Evolutionary conservation across 2,113 vertebrate genomes (phyloP).

Genomic region (Recurvirostra avosetta): DNA sequence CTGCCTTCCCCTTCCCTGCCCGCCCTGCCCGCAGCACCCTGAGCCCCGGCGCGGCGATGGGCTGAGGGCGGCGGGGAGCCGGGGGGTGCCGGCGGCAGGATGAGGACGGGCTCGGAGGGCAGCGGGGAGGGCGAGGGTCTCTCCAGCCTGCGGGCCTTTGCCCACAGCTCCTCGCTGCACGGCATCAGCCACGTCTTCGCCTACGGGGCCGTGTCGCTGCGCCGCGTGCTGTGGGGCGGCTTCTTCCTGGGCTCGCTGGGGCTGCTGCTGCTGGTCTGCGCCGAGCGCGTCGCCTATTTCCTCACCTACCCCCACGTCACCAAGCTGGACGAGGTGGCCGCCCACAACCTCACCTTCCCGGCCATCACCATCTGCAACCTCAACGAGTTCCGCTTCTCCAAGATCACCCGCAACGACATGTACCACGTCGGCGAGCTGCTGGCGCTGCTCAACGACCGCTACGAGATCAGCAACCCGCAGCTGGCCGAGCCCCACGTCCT

Average conservation of each 20-base stretch:
- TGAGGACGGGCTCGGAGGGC: conserved; percentile 14
- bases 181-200: conserved; percentile 89
- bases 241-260: conserved; percentile 82
- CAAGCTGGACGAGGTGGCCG: conserved; percentile 94
- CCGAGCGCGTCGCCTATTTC: conserved; percentile 84
- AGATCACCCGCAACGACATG: conserved; percentile 85
- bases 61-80: background rate
- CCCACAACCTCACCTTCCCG: conserved; percentile 86
- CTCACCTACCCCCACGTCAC: conserved; percentile 94
- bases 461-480: conserved; percentile 82
- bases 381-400: conserved; percentile 88
- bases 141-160: conserved; percentile 83
- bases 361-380: conserved; percentile 89
- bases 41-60: background rate
- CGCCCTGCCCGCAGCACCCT: background rate
- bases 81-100: background rate
- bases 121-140: conserved; percentile 32
- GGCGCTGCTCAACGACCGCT: conserved; percentile 82
- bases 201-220: conserved; percentile 83
- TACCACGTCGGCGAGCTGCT: conserved; percentile 87
- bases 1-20: background rate
- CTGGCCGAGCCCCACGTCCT: conserved; percentile 82
- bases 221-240: conserved; percentile 82
- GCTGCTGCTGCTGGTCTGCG: conserved; percentile 82
- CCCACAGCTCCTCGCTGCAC: conserved; percentile 85